phyloP scores from a whole-genome alignment of 2,113 vertebrate species.

The Meleagris gallopavo region DNA sequence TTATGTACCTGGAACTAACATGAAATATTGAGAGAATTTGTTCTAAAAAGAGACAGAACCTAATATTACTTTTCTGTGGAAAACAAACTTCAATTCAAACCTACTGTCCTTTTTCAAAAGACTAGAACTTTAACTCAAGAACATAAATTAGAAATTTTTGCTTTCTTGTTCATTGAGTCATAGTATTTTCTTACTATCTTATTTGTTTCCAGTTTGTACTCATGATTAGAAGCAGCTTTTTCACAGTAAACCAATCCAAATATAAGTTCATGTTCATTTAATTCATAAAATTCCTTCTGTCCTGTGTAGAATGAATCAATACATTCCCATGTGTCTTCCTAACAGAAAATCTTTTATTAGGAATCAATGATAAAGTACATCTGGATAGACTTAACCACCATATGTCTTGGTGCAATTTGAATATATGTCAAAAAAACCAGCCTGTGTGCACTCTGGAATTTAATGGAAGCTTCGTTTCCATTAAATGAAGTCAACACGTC shows the following conservation, averaged over 20 bases:
- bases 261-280: background rate
- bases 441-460: background rate
- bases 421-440: background rate
- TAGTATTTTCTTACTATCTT: background rate
- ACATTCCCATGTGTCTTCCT: background rate
- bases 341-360: background rate
- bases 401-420: background rate
- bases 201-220: background rate
- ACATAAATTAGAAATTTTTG: background rate
- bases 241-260: background rate
- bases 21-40: background rate
- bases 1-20: background rate
- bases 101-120: background rate
- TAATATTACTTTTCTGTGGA: background rate
- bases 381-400: background rate
- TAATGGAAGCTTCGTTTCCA: background rate
- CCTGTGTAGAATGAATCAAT: background rate
- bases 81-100: background rate
- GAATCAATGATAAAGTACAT: background rate
- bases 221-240: background rate
- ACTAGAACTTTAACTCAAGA: background rate
- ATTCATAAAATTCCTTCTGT: background rate
- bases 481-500: background rate
- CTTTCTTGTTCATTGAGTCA: background rate
- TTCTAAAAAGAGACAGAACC: background rate